phyloP scores from a whole-genome alignment of 1,140 invertebrate genomes.

The Aplysia californica region DNA sequence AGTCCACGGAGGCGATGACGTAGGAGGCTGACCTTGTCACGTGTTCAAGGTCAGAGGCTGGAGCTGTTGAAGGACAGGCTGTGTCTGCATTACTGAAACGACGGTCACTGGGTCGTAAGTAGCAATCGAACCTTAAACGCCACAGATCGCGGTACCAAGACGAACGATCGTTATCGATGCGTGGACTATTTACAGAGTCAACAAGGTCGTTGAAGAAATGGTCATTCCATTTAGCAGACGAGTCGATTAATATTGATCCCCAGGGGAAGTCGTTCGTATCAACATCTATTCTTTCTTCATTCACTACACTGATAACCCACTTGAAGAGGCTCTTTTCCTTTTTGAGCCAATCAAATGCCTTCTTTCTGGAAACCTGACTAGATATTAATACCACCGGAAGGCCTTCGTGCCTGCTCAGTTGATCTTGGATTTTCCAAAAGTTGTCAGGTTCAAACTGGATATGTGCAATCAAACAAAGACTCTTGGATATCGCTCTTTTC shows the following conservation, averaged over 20 bases:
- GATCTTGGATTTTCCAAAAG: no score
- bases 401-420: no score
- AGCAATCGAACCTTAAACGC: not conserved
- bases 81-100: not conserved
- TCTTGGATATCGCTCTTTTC: no score
- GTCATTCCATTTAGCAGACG: not conserved
- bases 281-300: no score
- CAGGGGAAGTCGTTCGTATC: not conserved
- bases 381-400: no score
- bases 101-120: not conserved
- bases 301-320: no score
- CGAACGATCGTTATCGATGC: not conserved
- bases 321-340: no score
- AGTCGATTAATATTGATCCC: not conserved
- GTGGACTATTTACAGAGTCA: no score
- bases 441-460: no score
- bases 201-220: not conserved
- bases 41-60: not conserved
- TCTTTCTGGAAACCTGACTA: no score
- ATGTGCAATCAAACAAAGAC: no score
- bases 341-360: no score
- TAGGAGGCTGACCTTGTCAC: slow-evolving; percentile 19
- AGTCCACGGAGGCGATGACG: slow-evolving; percentile 36
- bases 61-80: not conserved
- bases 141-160: not conserved